Conservation (phyloP, 2,797 vertebrate species). For the Xenopus petersii region DNA sequence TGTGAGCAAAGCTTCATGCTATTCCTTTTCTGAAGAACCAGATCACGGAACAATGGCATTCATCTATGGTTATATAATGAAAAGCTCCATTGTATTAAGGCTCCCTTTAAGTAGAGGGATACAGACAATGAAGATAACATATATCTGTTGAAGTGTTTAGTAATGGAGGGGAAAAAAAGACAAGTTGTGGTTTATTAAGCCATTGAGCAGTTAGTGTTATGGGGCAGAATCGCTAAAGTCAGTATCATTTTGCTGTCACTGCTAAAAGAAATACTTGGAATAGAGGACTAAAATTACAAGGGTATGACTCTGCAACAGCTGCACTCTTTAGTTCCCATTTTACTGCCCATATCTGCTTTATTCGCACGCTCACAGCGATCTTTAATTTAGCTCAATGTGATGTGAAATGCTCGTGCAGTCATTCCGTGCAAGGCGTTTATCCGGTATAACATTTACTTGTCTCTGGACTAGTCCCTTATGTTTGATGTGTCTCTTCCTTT, state of each 20-base stretch:
- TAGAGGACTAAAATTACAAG: constrained; percentile 13
- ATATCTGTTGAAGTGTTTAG: constrained; percentile 8
- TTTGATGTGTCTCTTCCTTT: no score
- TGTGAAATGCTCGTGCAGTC: neutral
- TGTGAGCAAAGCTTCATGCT: no score
- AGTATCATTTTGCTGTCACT: constrained; percentile 17
- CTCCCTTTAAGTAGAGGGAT: neutral
- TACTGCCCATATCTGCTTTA: constrained; percentile 17
- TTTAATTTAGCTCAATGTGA: neutral
- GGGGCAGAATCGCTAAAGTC: constrained; percentile 13
- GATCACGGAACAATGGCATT: no score
- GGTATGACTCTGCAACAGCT: constrained; percentile 10
- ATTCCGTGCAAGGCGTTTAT: neutral
- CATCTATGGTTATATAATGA: neutral
- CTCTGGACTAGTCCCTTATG: no score
- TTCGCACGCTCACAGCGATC: constrained; percentile 2
- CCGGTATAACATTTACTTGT: neutral
- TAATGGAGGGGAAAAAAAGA: neutral
- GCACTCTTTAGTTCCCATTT: constrained; percentile 14
- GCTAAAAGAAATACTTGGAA: constrained; percentile 14
- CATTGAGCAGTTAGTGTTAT: constrained; percentile 13
- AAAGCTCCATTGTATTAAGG: neutral
- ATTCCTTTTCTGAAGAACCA: no score
- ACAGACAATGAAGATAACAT: constrained; percentile 12
- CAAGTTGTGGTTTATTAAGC: constrained; percentile 4